phyloP scores from a whole-genome alignment of 2,113 vertebrate species.

The Syngnathus typhle region DNA sequence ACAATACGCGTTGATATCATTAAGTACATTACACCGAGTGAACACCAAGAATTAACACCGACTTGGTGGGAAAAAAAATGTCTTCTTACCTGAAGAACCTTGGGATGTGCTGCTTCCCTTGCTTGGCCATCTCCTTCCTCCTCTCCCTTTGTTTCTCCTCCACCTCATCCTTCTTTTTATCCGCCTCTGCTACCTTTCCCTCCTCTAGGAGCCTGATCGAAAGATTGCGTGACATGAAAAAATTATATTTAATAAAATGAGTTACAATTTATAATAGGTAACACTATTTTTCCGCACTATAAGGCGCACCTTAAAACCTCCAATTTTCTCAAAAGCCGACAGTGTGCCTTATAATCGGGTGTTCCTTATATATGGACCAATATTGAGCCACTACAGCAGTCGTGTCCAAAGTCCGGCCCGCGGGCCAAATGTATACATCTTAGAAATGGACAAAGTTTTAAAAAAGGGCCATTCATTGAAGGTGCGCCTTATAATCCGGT shows the following conservation, averaged over 20 bases:
- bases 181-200: constrained; percentile 78
- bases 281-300: no score
- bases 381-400: no score
- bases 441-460: no score
- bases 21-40: background rate
- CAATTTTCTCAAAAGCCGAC: no score
- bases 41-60: background rate
- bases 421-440: no score
- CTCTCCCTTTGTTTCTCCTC: constrained; percentile 85
- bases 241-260: background rate
- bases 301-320: no score
- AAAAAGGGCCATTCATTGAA: no score
- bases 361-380: no score
- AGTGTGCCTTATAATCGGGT: no score
- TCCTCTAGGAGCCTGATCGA: constrained; percentile 80
- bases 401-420: no score
- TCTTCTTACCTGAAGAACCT: constrained; percentile 77
- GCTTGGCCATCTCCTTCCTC: constrained; percentile 83
- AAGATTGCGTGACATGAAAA: background rate
- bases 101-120: constrained; percentile 77
- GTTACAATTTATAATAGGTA: no score
- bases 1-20: background rate
- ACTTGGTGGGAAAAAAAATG: background rate
- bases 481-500: no score
- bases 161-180: constrained; percentile 82